These are phyloP conservation scores for Esox lucius DNA, from an alignment of 2,797 vertebrate species.

Conservation along the genomic window DNA sequence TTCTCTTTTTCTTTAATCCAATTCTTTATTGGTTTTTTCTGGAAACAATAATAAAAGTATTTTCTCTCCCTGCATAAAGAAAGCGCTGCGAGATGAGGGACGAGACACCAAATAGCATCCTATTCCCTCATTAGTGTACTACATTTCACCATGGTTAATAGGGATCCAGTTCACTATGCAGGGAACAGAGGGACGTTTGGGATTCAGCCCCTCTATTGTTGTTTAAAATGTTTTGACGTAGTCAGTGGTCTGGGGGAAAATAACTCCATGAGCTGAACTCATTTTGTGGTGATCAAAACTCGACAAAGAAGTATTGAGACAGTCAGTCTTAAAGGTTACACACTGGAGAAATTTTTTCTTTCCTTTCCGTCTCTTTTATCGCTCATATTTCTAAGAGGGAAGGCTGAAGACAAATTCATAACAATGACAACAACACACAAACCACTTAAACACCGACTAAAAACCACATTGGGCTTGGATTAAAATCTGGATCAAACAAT, in stretches of 20 bases:
- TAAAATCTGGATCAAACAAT: no score
- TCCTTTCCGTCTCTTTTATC: neutral
- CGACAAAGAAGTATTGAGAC: conserved; percentile 51
- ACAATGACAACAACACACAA: conserved; percentile 26
- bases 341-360: conserved; percentile 35
- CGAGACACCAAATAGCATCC: neutral
- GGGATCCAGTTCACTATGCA: neutral
- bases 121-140: neutral
- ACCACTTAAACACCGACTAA: neutral
- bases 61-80: conserved; percentile 39
- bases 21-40: conserved; percentile 24
- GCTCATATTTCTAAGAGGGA: conserved; percentile 19
- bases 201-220: conserved; percentile 31
- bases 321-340: conserved; percentile 48
- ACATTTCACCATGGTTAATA: neutral
- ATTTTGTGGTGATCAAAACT: conserved; percentile 45
- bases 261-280: conserved; percentile 48
- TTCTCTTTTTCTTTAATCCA: conserved; percentile 25
- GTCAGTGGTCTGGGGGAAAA: conserved; percentile 62
- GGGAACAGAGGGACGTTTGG: neutral
- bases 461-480: no score
- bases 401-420: conserved; percentile 19
- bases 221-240: conserved; percentile 64
- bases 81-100: conserved; percentile 27
- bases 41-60: conserved; percentile 31